phyloP scores from a whole-genome alignment of 2,888 invertebrate genomes.

The Lochmaea capreae region DNA sequence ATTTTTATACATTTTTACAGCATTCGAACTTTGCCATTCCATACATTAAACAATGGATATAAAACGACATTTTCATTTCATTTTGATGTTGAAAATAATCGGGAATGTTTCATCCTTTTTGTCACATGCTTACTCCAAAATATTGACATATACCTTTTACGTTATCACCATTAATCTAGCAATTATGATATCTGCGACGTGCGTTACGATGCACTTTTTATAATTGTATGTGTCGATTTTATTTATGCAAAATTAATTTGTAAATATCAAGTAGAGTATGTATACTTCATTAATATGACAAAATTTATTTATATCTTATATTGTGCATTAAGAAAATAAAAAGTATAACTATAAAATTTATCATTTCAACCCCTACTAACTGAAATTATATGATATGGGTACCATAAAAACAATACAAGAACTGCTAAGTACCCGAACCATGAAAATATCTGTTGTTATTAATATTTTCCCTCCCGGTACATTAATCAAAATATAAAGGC shows the following conservation, averaged over 20 bases:
- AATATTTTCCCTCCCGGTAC: too few relatives aligned
- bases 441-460: too few relatives aligned
- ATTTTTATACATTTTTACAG: slow-evolving; percentile 49
- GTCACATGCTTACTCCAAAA: neutral
- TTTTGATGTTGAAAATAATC: neutral
- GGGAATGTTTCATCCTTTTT: neutral
- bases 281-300: neutral
- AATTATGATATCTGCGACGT: neutral
- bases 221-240: too few relatives aligned
- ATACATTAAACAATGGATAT: neutral
- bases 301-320: neutral
- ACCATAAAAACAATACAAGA: neutral
- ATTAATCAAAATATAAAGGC: too few relatives aligned
- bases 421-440: too few relatives aligned
- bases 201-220: neutral
- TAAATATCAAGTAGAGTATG: neutral
- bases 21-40: slow-evolving; percentile 19
- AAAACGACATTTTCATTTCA: neutral
- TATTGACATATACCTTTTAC: neutral
- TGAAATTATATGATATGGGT: neutral
- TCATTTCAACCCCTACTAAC: neutral
- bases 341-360: neutral
- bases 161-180: neutral
- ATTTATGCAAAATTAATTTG: neutral
- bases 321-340: neutral